These are phyloP conservation scores for Tragelaphus eurycerus DNA, from an alignment of 2,797 vertebrate species.

Conservation along the genomic window DNA sequence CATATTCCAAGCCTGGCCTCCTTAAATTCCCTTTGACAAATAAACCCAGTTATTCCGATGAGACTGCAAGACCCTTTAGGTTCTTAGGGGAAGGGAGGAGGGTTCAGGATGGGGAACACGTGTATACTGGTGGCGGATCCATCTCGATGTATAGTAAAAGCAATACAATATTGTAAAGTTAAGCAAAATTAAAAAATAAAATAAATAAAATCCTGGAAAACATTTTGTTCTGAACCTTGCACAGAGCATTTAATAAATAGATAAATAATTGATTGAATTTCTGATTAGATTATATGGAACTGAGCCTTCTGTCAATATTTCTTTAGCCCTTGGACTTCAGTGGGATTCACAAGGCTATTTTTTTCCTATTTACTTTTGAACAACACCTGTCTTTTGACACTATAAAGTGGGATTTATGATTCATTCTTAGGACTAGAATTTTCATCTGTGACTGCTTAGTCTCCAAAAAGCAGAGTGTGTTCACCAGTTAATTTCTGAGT, in stretches of 20 bases:
- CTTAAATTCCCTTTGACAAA: constrained; percentile 3
- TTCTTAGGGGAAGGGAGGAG: neutral
- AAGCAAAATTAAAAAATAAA: too few relatives aligned
- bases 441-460: neutral
- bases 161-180: too few relatives aligned
- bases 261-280: neutral
- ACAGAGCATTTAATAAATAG: constrained; percentile 4
- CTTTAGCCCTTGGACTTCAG: neutral
- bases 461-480: neutral
- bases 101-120: too few relatives aligned
- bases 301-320: constrained; percentile 37
- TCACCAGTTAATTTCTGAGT: constrained; percentile 30
- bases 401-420: neutral
- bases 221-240: constrained; percentile 35
- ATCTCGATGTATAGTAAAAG: too few relatives aligned
- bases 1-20: neutral
- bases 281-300: constrained; percentile 5
- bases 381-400: neutral
- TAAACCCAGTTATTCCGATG: neutral
- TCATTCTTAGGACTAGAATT: neutral
- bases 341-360: neutral
- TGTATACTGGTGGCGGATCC: too few relatives aligned
- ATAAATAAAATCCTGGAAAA: constrained; percentile 47
- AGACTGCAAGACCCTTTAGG: neutral
- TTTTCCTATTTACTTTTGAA: neutral